phyloP scores from a whole-genome alignment of 37 sponge, comb jelly and placozoan genomes.

The Petrosia ficiformis region DNA sequence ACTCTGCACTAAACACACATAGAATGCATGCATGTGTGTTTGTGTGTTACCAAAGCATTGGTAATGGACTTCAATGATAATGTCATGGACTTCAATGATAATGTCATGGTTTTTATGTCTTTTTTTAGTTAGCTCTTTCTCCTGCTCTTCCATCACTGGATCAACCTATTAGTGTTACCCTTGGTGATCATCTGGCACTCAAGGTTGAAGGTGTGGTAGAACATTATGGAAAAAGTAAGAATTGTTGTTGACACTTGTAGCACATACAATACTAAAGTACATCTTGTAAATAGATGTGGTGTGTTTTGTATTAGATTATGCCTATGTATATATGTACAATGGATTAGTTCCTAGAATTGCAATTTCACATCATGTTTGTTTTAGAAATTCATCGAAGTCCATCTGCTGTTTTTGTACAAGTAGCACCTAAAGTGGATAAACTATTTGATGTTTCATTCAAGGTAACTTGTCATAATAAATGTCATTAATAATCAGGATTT shows the following conservation, averaged over 20 bases:
- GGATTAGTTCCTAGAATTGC: too few species aligned
- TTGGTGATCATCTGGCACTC: constrained; percentile 47
- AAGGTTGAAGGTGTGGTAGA: constrained; percentile 70
- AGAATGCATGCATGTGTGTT: too few species aligned
- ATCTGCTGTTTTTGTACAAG: constrained; percentile 32
- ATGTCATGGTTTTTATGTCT: not conserved
- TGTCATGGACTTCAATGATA: too few species aligned
- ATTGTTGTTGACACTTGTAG: not conserved
- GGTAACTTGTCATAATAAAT: not conserved
- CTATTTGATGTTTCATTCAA: not conserved
- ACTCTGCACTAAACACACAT: too few species aligned
- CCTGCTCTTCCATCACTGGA: constrained; percentile 40
- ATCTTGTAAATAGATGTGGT: too few species aligned
- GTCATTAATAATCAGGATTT: not conserved
- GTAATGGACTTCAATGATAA: too few species aligned
- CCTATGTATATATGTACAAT: too few species aligned
- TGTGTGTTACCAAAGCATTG: too few species aligned
- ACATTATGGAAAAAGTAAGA: constrained; percentile 43
- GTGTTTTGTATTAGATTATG: too few species aligned
- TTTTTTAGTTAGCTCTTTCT: constrained; percentile 38
- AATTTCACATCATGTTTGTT: not conserved
- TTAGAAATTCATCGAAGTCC: constrained; percentile 37
- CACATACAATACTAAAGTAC: not conserved
- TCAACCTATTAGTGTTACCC: constrained; percentile 22
- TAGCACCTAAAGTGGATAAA: constrained; percentile 43